phyloP scores from a whole-genome alignment of 1,140 invertebrate species.

The Drosophila mojavensis region DNA sequence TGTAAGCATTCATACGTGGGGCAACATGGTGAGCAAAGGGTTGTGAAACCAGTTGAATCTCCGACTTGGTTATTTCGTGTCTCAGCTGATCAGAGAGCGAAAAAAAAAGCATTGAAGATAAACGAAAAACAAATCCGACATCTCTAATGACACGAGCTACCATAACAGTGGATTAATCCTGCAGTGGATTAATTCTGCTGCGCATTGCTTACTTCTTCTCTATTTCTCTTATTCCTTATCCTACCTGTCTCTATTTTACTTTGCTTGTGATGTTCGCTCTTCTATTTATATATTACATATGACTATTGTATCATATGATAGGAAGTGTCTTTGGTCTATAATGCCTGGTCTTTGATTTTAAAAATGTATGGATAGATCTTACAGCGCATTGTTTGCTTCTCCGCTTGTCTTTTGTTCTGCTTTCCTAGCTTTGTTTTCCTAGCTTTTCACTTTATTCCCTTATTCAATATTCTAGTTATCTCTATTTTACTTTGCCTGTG shows the following conservation, averaged over 20 bases:
- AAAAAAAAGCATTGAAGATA: neutral
- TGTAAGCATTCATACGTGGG: neutral
- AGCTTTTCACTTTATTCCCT: too few relatives aligned
- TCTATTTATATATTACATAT: too few relatives aligned
- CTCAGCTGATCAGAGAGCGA: constrained; percentile 35
- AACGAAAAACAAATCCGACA: neutral
- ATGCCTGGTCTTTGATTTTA: too few relatives aligned
- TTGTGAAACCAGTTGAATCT: constrained; percentile 51
- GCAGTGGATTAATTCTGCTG: neutral
- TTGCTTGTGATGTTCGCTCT: too few relatives aligned
- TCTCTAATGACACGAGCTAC: constrained; percentile 24
- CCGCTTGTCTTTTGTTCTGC: neutral
- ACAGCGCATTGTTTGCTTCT: neutral
- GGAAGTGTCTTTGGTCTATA: too few relatives aligned
- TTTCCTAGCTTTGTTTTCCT: too few relatives aligned
- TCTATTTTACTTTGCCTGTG: too few relatives aligned
- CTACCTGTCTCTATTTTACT: too few relatives aligned
- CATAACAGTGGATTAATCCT: neutral
- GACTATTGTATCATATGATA: too few relatives aligned
- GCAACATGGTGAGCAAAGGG: constrained; percentile 39
- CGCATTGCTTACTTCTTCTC: neutral
- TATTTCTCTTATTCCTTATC: too few relatives aligned
- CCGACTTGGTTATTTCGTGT: constrained; percentile 34
- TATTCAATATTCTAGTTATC: too few relatives aligned
- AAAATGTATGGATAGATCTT: neutral